Conservation (phyloP, 2,113 vertebrate species). For the Epinephelus cyanopodus region DNA sequence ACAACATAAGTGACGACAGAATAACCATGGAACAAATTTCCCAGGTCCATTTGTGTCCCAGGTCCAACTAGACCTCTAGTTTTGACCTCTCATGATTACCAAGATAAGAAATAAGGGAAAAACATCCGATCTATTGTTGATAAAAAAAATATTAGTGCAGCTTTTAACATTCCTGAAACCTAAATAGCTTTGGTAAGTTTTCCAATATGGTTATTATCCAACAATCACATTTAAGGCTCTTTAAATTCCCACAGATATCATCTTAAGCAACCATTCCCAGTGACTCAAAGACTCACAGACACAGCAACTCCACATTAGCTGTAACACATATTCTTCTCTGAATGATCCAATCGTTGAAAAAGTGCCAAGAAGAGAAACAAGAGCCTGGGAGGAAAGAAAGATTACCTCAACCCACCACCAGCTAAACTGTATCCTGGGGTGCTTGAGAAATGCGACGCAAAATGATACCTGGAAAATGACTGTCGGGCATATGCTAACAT, state of each 20-base stretch:
- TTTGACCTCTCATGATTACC: background rate
- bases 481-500: conserved; percentile 57
- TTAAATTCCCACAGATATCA: conserved; percentile 6
- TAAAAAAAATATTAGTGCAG: background rate
- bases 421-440: conserved; percentile 32
- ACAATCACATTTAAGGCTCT: background rate
- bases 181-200: background rate
- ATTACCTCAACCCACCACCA: conserved; percentile 50
- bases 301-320: conserved; percentile 26
- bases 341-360: conserved; percentile 37
- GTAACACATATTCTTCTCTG: conserved; percentile 25
- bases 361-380: conserved; percentile 38
- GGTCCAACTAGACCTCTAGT: too few relatives aligned
- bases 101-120: background rate
- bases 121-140: background rate
- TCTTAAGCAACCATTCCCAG: background rate
- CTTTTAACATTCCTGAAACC: background rate
- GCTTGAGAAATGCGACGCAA: conserved; percentile 45
- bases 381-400: conserved; percentile 31
- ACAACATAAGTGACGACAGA: too few relatives aligned
- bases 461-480: conserved; percentile 62
- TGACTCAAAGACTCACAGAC: conserved; percentile 6
- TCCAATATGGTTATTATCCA: background rate
- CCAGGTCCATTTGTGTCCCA: too few relatives aligned
- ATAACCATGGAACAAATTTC: too few relatives aligned